These are phyloP conservation scores for Sigmodon hispidus DNA, from an alignment of 2,113 vertebrate genomes.

Conservation along the genomic window DNA sequence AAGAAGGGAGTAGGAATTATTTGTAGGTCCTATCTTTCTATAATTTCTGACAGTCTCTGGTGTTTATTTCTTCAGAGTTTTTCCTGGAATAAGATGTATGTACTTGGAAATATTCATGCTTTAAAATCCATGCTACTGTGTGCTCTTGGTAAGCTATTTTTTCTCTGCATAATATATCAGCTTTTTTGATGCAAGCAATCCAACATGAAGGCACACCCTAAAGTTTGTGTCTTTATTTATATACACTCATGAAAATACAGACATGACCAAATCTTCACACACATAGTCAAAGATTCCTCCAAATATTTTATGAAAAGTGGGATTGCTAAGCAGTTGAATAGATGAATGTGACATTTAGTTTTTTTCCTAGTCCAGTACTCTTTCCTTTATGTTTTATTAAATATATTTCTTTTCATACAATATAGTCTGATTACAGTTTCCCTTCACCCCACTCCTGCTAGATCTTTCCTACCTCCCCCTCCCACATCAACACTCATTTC, in stretches of 20 bases:
- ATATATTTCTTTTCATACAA: neutral
- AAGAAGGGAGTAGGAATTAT: neutral
- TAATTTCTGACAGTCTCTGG: neutral
- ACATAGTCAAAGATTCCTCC: neutral
- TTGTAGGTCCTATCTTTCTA: neutral
- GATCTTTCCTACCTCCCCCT: neutral
- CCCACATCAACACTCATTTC: neutral
- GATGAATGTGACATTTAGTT: neutral
- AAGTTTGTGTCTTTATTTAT: neutral
- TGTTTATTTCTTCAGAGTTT: constrained; percentile 18
- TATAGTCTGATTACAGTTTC: neutral
- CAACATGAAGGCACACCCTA: constrained; percentile 12
- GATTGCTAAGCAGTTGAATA: neutral
- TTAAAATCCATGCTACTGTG: constrained; percentile 5
- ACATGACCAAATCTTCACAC: neutral
- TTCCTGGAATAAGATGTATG: constrained; percentile 26
- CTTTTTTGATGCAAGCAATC: neutral
- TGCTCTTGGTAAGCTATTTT: neutral
- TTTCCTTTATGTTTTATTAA: neutral
- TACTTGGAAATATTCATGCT: neutral
- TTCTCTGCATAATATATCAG: constrained; percentile 6
- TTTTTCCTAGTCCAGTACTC: neutral
- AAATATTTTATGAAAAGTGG: constrained; percentile 22
- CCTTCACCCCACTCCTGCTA: neutral
- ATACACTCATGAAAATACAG: neutral